Conservation (phyloP, 2,113 vertebrate genomes). For the Neolamprologus sp. region DNA sequence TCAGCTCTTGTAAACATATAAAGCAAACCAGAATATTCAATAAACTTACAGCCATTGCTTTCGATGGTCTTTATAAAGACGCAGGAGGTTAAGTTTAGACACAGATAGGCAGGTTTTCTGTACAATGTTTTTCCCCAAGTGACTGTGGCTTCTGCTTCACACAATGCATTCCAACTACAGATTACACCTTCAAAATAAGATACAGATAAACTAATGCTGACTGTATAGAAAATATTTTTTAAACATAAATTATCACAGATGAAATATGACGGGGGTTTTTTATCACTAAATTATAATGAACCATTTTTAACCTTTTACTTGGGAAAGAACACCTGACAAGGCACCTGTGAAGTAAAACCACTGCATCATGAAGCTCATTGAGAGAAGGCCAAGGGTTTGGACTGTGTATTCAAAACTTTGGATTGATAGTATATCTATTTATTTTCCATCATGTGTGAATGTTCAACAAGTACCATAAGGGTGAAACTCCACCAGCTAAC, state of each 20-base stretch:
- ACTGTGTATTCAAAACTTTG: not conserved
- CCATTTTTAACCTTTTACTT: not conserved
- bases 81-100: not conserved
- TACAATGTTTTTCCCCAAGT: not conserved
- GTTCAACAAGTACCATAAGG: not conserved
- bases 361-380: not conserved
- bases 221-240: not conserved
- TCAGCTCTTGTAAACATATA: not conserved
- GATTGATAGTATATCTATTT: not conserved
- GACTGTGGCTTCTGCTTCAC: not conserved
- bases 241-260: not conserved
- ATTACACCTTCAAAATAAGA: not conserved
- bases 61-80: not conserved
- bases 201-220: not conserved
- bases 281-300: not conserved
- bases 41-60: not conserved
- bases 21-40: not conserved
- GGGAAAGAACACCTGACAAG: not conserved
- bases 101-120: not conserved
- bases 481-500: not conserved
- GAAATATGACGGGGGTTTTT: fast-evolving
- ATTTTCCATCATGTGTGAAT: not conserved
- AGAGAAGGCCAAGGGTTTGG: not conserved
- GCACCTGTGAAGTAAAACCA: not conserved
- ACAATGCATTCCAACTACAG: not conserved